Evolutionary conservation across 2,888 invertebrate species (phyloP).

Genomic region (Dicranocentrus wangi): DNA sequence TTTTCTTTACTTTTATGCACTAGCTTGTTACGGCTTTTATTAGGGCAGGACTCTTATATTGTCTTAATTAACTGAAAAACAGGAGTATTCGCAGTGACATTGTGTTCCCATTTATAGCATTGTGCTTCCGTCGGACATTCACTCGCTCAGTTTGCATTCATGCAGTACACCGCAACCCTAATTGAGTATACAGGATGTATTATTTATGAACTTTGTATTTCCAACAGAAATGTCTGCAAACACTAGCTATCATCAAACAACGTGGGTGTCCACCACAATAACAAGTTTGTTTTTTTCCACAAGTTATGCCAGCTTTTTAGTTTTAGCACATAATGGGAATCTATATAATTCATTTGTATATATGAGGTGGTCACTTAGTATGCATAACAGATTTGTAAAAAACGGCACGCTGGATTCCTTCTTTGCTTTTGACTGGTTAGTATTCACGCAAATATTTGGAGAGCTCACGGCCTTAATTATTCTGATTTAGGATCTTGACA

Average conservation of each 20-base stretch:
- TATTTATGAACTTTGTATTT: too few species aligned
- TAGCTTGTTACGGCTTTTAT: constrained; percentile 35
- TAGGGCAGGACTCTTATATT: not conserved
- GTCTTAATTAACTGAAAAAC: too few species aligned
- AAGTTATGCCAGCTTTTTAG: constrained; percentile 27
- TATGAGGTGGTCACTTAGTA: constrained; percentile 27
- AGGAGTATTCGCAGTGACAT: too few species aligned
- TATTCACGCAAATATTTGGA: constrained; percentile 34
- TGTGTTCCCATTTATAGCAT: too few species aligned
- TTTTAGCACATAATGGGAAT: not conserved
- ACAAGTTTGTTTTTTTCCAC: constrained; percentile 47
- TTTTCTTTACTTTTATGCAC: not conserved
- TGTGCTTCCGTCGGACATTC: too few species aligned
- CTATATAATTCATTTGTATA: not conserved
- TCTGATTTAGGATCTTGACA: constrained; percentile 23
- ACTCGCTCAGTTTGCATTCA: too few species aligned
- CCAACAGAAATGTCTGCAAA: too few species aligned
- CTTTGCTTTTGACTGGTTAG: too few species aligned
- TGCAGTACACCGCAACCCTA: too few species aligned
- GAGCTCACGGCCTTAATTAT: constrained; percentile 37
- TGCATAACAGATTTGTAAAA: constrained; percentile 28
- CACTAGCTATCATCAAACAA: constrained; percentile 19
- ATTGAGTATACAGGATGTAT: too few species aligned
- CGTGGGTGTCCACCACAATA: constrained; percentile 60
- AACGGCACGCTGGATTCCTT: constrained; percentile 27